Conservation (phyloP, 2,797 vertebrate genomes). For the Lutra lutra region DNA sequence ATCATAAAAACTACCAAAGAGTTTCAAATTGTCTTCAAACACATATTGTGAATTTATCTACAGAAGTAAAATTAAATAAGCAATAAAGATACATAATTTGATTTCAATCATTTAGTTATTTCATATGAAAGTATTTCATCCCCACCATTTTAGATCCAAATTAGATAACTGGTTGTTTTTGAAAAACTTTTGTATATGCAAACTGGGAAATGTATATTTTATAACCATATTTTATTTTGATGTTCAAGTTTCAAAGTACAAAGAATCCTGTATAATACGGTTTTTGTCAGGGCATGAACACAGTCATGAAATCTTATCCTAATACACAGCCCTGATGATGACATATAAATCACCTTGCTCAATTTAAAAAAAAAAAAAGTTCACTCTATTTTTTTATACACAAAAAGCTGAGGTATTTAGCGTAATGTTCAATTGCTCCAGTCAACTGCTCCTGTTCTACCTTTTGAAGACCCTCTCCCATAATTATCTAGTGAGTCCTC, state of each 20-base stretch:
- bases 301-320: background rate
- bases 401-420: background rate
- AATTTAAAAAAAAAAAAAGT: background rate
- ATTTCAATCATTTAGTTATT: background rate
- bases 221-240: background rate
- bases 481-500: background rate
- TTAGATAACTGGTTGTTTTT: background rate
- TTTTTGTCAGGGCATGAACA: background rate
- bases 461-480: background rate
- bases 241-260: background rate
- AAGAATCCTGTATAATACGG: background rate
- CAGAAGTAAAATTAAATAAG: constrained; percentile 8
- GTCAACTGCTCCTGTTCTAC: background rate
- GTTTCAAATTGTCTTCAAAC: constrained; percentile 17
- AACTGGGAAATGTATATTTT: background rate
- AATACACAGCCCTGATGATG: background rate
- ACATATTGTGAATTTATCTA: background rate
- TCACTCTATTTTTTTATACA: background rate
- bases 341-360: background rate
- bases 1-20: background rate
- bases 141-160: background rate
- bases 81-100: background rate
- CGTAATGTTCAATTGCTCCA: background rate
- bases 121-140: constrained; percentile 21
- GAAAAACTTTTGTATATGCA: background rate